Conservation (phyloP, 2,888 invertebrate genomes). For the Plebejus melissa region DNA sequence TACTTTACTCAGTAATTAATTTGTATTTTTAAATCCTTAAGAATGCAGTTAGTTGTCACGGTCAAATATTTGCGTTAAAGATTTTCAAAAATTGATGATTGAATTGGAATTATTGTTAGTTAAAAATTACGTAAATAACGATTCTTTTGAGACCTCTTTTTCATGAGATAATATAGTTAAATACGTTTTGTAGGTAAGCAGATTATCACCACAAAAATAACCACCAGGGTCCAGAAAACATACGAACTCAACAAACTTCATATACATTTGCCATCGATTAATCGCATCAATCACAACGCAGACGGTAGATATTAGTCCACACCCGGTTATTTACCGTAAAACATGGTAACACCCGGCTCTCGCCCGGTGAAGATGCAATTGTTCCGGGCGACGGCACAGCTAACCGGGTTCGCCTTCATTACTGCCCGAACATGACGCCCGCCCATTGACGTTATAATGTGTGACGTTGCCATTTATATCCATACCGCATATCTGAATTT, state of each 20-base stretch:
- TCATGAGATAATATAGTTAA: no score
- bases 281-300: constrained; percentile 6
- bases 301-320: constrained; percentile 4
- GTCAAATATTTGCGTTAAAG: no score
- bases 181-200: neutral
- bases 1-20: no score
- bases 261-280: neutral
- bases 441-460: constrained; percentile 10
- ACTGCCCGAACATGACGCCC: constrained; percentile 38
- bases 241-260: neutral
- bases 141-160: no score
- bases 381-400: constrained; percentile 70
- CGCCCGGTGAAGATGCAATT: constrained; percentile 70
- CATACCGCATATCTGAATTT: neutral
- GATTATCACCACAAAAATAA: neutral
- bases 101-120: no score
- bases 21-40: no score
- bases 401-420: constrained; percentile 77
- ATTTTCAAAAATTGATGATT: no score
- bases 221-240: neutral
- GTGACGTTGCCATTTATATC: constrained; percentile 14
- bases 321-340: constrained; percentile 19
- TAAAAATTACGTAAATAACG: no score
- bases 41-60: no score
- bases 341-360: constrained; percentile 34